Evolutionary conservation across 2,888 invertebrate species (phyloP), one percentile per base, ranked within the genome.

Genomic region (Palloptera scutellata): DNA sequence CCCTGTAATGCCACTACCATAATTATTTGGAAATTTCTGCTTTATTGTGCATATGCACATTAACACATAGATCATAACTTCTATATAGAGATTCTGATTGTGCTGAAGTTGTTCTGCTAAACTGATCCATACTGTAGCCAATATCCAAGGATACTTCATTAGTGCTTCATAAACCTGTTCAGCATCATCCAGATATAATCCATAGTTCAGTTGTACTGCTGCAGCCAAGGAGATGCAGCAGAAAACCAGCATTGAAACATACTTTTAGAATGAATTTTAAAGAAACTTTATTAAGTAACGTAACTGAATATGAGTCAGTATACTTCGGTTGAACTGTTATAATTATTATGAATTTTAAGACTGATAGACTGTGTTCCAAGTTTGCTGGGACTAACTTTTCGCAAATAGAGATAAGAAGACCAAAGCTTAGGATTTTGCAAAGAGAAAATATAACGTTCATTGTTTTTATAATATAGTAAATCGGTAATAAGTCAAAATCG

Each of bases 21-120:
- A 74, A 61, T 75, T 9, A 53, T 77, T 80, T 20, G 73, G 11
- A 77, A 77, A 57, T 79, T 76, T 0, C 76, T 69, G 13, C 69
- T 70, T 40, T 73, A 79, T 61, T 77, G 74, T 8, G 79, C 79
- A 63, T 77, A 74, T 64, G 79, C 80, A 80, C 57, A 12, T 55
- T 71, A 67, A 76, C 76, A 68, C 73, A 74, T 10, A 78, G 78
- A 75, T 79, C 73, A 0, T 62, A 20, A n/a, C 77, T 76, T 42
- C 68, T 74, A 17, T 59, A 77, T 0, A 80, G 58, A 72, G 58
- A 72, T 79, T 79, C 1, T 79, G 78, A 65, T 79, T 78, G 41
- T 79, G 73, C 58, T 12, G 62, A 65, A 9, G 73, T 75, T 58
- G 74, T 70, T 8, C 78, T 76, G 13, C 78, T 79, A 17, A 10